Conservation (phyloP, 1,140 invertebrate genomes). For the Drosophila sturtevanti region DNA sequence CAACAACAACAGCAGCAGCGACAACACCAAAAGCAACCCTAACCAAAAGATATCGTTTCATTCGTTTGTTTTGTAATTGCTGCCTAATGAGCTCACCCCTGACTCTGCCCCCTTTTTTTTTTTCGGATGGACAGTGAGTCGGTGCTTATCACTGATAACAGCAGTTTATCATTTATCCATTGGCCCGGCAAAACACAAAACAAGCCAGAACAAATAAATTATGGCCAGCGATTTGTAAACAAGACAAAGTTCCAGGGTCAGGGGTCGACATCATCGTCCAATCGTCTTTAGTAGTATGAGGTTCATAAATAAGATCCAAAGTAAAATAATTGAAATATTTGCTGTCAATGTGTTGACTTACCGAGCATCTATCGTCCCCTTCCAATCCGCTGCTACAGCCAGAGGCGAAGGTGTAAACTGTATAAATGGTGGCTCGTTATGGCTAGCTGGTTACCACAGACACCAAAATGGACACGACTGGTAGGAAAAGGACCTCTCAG, state of each 20-base stretch:
- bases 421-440: conserved; percentile 76
- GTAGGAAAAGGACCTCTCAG: conserved; percentile 16
- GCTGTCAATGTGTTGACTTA: conserved; percentile 78
- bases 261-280: conserved; percentile 3
- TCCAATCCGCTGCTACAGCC: conserved; percentile 11
- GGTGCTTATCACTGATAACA: conserved; percentile 48
- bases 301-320: conserved; percentile 64
- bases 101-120: neutral
- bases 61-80: conserved; percentile 61
- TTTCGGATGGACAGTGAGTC: neutral
- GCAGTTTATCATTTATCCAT: conserved; percentile 74
- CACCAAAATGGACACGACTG: conserved; percentile 33
- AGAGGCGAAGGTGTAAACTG: conserved; percentile 73
- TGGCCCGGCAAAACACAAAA: conserved; percentile 58
- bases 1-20: too few relatives aligned
- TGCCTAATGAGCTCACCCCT: conserved; percentile 69
- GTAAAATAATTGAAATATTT: conserved; percentile 77
- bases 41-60: conserved; percentile 11
- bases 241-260: conserved; percentile 37
- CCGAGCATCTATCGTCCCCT: conserved; percentile 27
- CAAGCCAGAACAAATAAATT: conserved; percentile 66
- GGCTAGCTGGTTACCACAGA: conserved; percentile 41
- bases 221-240: conserved; percentile 77
- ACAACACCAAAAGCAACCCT: conserved; percentile 48
- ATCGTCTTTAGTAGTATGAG: neutral